These are phyloP conservation scores for Nasonia oneida DNA, from an alignment of 2,888 invertebrate species.

Conservation along the genomic window DNA sequence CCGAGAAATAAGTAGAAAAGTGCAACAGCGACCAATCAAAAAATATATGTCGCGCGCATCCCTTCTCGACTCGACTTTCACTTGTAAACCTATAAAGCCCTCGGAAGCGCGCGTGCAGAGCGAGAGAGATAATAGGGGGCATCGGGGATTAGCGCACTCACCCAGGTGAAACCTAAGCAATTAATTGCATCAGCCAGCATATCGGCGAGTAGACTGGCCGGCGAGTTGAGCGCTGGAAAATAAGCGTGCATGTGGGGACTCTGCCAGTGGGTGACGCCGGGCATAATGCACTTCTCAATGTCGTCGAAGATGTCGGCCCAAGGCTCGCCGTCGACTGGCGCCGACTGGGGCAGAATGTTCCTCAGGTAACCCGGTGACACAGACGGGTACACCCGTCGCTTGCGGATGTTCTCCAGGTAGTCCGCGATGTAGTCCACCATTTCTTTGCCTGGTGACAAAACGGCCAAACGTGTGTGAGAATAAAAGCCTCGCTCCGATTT, in stretches of 20 bases:
- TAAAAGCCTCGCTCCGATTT: not conserved
- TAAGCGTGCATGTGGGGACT: constrained; percentile 99
- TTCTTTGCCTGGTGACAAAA: constrained; percentile 88
- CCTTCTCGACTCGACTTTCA: not conserved
- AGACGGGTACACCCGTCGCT: constrained; percentile 94
- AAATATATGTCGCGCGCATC: constrained; percentile 20
- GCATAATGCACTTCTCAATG: constrained; percentile 97
- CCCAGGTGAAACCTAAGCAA: constrained; percentile 98
- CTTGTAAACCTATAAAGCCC: constrained; percentile 27
- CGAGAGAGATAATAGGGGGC: not conserved
- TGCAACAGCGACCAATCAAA: constrained; percentile 20
- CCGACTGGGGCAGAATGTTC: constrained; percentile 90
- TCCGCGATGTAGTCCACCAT: constrained; percentile 99
- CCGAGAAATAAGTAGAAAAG: not conserved
- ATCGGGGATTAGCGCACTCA: constrained; percentile 79
- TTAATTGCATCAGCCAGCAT: constrained; percentile 97
- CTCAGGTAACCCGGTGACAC: constrained; percentile 97
- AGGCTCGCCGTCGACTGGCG: constrained; percentile 92
- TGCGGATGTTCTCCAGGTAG: constrained; percentile 94
- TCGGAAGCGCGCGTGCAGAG: not conserved
- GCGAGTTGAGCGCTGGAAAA: constrained; percentile 96
- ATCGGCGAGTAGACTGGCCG: constrained; percentile 95
- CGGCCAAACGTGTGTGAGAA: not conserved
- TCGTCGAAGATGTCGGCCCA: constrained; percentile 97
- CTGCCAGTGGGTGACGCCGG: constrained; percentile 98